Evolutionary conservation across 2,797 vertebrate species (phyloP), one percentile per base, ranked within the genome.

Genomic region (Pipistrellus pipistrellus): DNA sequence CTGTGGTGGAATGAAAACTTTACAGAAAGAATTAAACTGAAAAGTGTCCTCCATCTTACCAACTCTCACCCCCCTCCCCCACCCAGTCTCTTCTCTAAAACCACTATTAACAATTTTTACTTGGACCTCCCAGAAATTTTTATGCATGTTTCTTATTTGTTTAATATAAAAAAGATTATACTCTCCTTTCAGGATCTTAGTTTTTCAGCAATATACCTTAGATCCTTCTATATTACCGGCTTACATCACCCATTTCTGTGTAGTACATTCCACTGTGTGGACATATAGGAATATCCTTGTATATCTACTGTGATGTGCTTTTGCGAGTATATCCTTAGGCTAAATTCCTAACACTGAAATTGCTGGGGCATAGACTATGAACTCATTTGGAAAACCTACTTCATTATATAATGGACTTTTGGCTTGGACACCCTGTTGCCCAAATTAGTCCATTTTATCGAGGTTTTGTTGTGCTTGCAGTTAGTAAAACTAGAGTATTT

Each of bases 1-100:
- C 73, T 18, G 44, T 55, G 41, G n/a, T 71, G 30, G 32, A 78
- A 77, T 91, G 55, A 84, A 90, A 83, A 92, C 46, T 76, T 77
- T 72, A 83, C 14, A 68, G 64, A 64, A 71, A 82, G 2, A 20
- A 55, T 62, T 89, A 78, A 89, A 89, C 25, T 62, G 15, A 44
- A 81, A 75, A 86, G 48, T 73, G 59, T 20, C 25, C 17, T 87
- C 68, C 21, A 41, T 93, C 6, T 59, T 78, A 32, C 25, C 64
- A 77, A 0, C 30, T 64, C 23, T 94, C 2, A 0, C 21, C 48
- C 38, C 76, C 21, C 6, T 41, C 6, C 38, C 38, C 38, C 38
- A 41, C 38, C 44, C 68, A 32, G 8, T 78, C 44, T 76, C 71
- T 68, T 85, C 62, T 72, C 48, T 18, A 32, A 48, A 77, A 57